Evolutionary conservation across 2,888 invertebrate species (phyloP), one percentile per base, ranked within the genome.

Genomic region (Germaria angustata): DNA sequence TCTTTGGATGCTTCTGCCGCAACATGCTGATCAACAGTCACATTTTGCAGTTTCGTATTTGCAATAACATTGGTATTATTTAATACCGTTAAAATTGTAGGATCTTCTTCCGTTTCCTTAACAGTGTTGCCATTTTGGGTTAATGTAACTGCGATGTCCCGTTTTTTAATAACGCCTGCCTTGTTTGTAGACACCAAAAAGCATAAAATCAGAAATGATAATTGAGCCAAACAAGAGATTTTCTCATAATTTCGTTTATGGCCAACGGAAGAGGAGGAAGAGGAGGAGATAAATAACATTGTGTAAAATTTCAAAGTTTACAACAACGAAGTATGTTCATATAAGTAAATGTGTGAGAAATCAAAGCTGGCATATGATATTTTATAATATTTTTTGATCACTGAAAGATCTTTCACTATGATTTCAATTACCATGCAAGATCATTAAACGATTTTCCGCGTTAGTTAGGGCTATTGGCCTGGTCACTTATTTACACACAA

Each of bases 161-260:
- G 73, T 17, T 82, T 80, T 46, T 82, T 84, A 20, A 84, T 75
- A 63, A 84, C 75, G 17, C 63, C 82, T 15, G 80, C 75, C 28
- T 63, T 53, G 32, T n/a, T 57, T 22, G 36, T 15, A 2, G 32
- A 3, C 4, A 68, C 9, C n/a, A 49, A 53, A 53, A 32, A 17
- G 34, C 61, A 36, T 20, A 72, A 51, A 49, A 79, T 36, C 8
- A 66, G 36, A 59, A 65, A 28, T 15, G 7, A n/a, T 17, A 24
- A 17, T 39, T 63, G 32, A 63, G 17, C 20, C 61, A 69, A 46
- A 49, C 34, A 34, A 28, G 24, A 39, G 9, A 65, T 34, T n/a
- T 36, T 46, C 20, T 28, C 6, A 0, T 53, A 15, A 11, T 53
- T 63, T 22, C 15, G 63, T 51, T 68, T 51, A 15, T 13, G 51